A percentile compares a stretch with the other conserved stretches of the same genome.
phyloP scores from a whole-genome alignment of 2,113 vertebrate species.

The Malaclemys terrapin region DNA sequence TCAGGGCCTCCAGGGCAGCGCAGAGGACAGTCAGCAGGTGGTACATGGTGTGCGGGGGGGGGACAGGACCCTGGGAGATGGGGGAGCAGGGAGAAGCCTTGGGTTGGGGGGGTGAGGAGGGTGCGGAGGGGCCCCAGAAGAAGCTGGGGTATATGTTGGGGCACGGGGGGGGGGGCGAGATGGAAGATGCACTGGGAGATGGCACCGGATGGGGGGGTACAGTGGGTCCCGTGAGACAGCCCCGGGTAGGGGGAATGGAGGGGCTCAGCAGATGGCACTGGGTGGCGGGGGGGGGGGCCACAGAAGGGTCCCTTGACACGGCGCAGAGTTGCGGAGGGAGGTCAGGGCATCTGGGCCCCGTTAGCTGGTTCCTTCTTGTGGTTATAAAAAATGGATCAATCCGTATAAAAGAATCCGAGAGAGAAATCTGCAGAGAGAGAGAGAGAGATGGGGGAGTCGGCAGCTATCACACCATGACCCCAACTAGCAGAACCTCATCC shows the following conservation, averaged over 20 bases:
- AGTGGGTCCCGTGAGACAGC: too few species aligned
- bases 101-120: not conserved
- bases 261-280: not conserved
- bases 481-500: not conserved
- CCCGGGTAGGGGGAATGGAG: not conserved
- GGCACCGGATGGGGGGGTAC: too few species aligned
- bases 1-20: conserved; percentile 56
- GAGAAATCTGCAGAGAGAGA: not conserved
- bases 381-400: not conserved
- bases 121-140: not conserved
- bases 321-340: not conserved
- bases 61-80: too few species aligned
- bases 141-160: not conserved
- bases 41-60: conserved; percentile 28
- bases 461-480: not conserved
- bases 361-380: not conserved
- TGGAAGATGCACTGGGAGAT: not conserved
- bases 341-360: not conserved
- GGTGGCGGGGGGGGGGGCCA: accelerated
- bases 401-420: not conserved
- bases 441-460: not conserved
- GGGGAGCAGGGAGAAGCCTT: too few species aligned
- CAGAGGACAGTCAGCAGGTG: conserved; percentile 39
- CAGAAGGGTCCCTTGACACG: too few species aligned
- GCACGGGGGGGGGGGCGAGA: not conserved